Evolutionary conservation across 2,113 vertebrate species (phyloP), one percentile per base, ranked within the genome.

Genomic region (Oenanthe oenanthe): DNA sequence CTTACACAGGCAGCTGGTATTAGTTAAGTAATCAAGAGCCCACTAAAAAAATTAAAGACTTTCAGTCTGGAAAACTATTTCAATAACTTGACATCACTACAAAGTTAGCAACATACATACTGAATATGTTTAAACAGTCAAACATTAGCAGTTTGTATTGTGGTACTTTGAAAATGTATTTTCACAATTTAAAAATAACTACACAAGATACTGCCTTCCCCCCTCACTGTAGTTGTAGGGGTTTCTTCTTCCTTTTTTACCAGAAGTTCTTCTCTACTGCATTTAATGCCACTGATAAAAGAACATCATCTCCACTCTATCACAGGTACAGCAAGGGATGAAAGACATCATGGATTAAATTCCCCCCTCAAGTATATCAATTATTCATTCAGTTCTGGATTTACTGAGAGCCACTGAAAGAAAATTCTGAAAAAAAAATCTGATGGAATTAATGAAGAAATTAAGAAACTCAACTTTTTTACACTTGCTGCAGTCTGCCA

Each of bases 301-400:
- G 85, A 76, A 10, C 28, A 68, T 19, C 4, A 63, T 10, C 54
- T 77, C 34, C 32, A 47, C 29, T 51, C 17, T 53, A 83, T 31
- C 38, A 66, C 10, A 80, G 34, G 17, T 71, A 65, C 32, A 80
- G 42, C 32, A 86, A 18, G 3, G 29, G 22, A 80, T 53, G 6
- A 70, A 40, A 57, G n/a, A 73, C 31, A 32, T 6, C 25, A 70
- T 0, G 40, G 8, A 70, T 45, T 18, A 71, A 28, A 51, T 58
- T n/a, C 10, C 3, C 7, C 3, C 2, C 17, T 12, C 18, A 22
- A 40, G 3, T 20, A 45, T 4, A 58, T 5, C 0, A 0, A 66
- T 29, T 38, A 29, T 7, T 47, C 19, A 9, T 77, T 78, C 22
- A 58, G 15, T 29, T 65, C 13, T 34, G 17, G 29, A 82, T 75